Conservation (phyloP, 2,113 vertebrate genomes). For the Meleagris gallopavo region DNA sequence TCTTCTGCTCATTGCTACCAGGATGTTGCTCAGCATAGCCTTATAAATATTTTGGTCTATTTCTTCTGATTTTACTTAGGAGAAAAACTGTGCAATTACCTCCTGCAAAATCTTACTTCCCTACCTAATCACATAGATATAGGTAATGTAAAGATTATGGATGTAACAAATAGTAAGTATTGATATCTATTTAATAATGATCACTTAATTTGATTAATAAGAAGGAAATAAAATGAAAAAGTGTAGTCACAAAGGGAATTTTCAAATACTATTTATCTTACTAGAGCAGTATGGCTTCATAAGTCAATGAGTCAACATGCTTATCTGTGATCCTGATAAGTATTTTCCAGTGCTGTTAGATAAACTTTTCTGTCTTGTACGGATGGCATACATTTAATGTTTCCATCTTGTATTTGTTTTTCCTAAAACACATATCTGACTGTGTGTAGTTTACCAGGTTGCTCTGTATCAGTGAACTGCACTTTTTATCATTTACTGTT, state of each 20-base stretch:
- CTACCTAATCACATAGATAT: background rate
- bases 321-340: background rate
- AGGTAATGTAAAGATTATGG: background rate
- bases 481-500: background rate
- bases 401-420: background rate
- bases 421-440: background rate
- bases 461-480: background rate
- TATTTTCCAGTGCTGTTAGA: background rate
- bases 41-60: conserved; percentile 14
- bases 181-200: background rate
- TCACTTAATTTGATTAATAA: background rate
- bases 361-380: background rate
- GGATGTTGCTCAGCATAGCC: conserved; percentile 24
- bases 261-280: background rate
- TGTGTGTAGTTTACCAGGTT: background rate
- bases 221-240: background rate
- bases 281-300: too few species aligned
- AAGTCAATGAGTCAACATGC: background rate
- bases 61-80: background rate
- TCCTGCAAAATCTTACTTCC: background rate
- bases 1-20: conserved; percentile 28
- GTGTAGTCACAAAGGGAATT: background rate
- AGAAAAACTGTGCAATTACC: background rate
- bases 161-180: background rate
- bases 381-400: background rate